Percentiles rank a stretch among this genome's conserved stretches.
Conservation (phyloP, 1,140 invertebrate species). For the Himalopsyche phryganea region DNA sequence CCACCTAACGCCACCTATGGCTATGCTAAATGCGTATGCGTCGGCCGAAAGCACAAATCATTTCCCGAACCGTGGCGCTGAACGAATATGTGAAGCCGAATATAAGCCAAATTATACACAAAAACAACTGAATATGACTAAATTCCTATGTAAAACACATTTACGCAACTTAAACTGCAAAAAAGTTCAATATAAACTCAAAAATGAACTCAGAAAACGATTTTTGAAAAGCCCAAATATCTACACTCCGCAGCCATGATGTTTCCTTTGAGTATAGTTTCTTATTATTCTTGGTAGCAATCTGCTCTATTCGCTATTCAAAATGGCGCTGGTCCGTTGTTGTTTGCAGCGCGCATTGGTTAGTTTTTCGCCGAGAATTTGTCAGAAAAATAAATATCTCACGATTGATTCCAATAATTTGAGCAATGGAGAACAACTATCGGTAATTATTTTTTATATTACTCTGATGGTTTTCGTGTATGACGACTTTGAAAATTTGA, state of each 20-base stretch:
- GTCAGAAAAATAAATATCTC: slow-evolving; percentile 46
- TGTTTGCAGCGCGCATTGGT: slow-evolving; percentile 48
- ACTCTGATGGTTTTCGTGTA: slow-evolving; percentile 42
- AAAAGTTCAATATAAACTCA: slow-evolving; percentile 56
- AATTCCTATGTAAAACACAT: slow-evolving; percentile 21
- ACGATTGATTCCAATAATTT: slow-evolving; percentile 44
- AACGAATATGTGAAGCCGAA: slow-evolving; percentile 50
- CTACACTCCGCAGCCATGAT: slow-evolving; percentile 55
- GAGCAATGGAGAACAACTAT: slow-evolving; percentile 42
- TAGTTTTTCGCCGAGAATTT: slow-evolving; percentile 49
- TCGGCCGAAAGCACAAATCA: slow-evolving; percentile 53
- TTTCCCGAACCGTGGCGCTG: slow-evolving; percentile 55
- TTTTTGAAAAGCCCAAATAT: slow-evolving; percentile 55
- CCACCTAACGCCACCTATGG: slow-evolving; percentile 54
- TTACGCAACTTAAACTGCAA: slow-evolving; percentile 49
- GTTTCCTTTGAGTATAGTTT: slow-evolving; percentile 55
- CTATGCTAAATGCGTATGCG: slow-evolving; percentile 52
- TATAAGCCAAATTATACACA: slow-evolving; percentile 50
- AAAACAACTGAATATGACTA: slow-evolving; percentile 44
- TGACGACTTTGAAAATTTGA: slow-evolving; percentile 47
- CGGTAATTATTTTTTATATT: slow-evolving; percentile 51
- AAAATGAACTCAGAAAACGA: slow-evolving; percentile 54
- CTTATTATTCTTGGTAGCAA: slow-evolving; percentile 27
- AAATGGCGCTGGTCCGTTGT: slow-evolving; percentile 54
- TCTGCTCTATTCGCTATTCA: slow-evolving; percentile 54